Base-by-base conservation (phyloP, 2,888 invertebrate genomes). In the Drosophila sordidula region DNA sequence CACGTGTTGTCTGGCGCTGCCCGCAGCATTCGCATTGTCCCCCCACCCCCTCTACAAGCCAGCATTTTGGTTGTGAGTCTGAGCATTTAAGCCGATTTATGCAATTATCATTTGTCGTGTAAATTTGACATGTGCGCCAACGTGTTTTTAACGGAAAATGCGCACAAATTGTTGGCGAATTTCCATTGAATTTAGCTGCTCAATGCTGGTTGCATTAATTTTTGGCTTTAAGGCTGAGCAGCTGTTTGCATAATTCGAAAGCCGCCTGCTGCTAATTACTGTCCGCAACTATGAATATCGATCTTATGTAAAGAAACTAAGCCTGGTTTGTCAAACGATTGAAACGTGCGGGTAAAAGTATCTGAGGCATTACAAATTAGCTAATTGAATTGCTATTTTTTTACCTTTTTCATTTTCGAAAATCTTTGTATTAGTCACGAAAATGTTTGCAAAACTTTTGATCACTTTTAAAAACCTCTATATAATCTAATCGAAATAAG, bases 71-170 rank as follows among this genome's bases (percentile, higher is more conserved):
- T 32, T 59, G 22, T 36, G 56, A 25, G 71, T 67, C 74, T 81
- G 74, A 68, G 55, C 59, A 56, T 78, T 90, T 90, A 90, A 90
- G 89, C 91, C 89, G 90, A 89, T 90, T 90, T 89, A 79, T 77
- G 80, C 85, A 90, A 90, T 90, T 90, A 90, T 81, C 86, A 82
- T 87, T 89, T 87, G 78, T 83, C 70, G 80, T 72, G 66, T 46
- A 64, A 72, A 78, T 79, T 75, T 71, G 67, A 67, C 79, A 80
- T 80, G 73, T 72, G 73, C 69, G 72, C 63, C 66, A 70, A 62
- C 58, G 55, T 65, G 76, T 71, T 64, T 67, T 64, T 47, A 50
- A 64, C 68, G 58, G 61, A 51, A 68, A 79, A 69, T 69, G 44
- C 32, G 45, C 32, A 70, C 32, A 49, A 39, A 52, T 41, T 57